These are phyloP conservation scores for Polyploca ridens DNA, from an alignment of 2,888 invertebrate species.

Conservation along the genomic window DNA sequence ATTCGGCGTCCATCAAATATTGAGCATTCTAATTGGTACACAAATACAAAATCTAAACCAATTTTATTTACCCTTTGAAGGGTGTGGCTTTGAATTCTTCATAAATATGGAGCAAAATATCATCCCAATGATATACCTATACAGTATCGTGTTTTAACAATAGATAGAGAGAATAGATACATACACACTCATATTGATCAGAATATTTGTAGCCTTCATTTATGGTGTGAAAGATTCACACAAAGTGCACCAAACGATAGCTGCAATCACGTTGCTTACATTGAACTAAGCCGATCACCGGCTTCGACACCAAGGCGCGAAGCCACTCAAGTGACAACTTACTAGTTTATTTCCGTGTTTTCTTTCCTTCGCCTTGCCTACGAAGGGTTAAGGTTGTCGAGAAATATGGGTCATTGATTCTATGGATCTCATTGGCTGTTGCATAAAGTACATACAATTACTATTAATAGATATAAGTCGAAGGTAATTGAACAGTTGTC, in stretches of 20 bases:
- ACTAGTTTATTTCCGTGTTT: slow-evolving; percentile 63
- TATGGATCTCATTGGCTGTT: not conserved
- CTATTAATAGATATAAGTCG: not conserved
- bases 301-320: slow-evolving; percentile 68
- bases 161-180: too few relatives aligned
- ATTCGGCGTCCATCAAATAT: too few relatives aligned
- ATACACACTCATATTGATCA: too few relatives aligned
- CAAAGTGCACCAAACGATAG: slow-evolving; percentile 16
- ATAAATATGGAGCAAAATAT: too few relatives aligned
- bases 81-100: too few relatives aligned
- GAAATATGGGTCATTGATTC: slow-evolving; percentile 29
- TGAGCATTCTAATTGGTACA: too few relatives aligned
- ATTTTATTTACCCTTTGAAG: too few relatives aligned
- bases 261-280: slow-evolving; percentile 56
- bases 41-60: too few relatives aligned
- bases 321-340: slow-evolving; percentile 61
- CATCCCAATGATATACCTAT: too few relatives aligned
- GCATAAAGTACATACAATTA: not conserved
- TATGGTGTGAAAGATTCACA: not conserved
- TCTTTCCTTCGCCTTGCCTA: slow-evolving; percentile 61
- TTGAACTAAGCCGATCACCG: slow-evolving; percentile 62
- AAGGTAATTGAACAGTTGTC: not conserved
- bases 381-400: slow-evolving; percentile 43
- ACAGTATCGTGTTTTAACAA: too few relatives aligned
- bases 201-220: too few relatives aligned